Conservation (phyloP, 2,113 vertebrate species). For the Monopterus albus region DNA sequence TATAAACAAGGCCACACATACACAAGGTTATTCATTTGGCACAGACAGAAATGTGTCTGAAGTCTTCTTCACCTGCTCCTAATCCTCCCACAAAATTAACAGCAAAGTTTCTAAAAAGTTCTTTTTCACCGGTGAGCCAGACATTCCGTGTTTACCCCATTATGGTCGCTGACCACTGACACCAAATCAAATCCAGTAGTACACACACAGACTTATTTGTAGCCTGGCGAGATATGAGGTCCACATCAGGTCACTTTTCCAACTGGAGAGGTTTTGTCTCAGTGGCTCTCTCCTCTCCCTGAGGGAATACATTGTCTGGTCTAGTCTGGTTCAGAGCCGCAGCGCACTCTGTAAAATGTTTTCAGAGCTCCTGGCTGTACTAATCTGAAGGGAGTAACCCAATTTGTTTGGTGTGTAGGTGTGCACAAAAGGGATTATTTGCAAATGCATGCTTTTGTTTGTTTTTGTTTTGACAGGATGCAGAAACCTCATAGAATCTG, state of each 20-base stretch:
- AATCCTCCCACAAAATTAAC: conserved; percentile 2
- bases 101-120: conserved; percentile 37
- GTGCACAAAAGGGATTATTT: too few species aligned
- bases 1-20: too few species aligned
- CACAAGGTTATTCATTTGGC: background rate
- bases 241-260: conserved; percentile 52
- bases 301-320: conserved; percentile 41
- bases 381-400: background rate
- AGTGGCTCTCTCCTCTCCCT: conserved; percentile 28
- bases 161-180: conserved; percentile 60
- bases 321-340: conserved; percentile 25
- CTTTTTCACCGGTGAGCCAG: background rate
- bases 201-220: conserved; percentile 34
- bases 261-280: conserved; percentile 54
- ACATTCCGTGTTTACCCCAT: conserved; percentile 35
- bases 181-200: conserved; percentile 66
- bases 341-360: conserved; percentile 24
- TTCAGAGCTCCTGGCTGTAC: conserved; percentile 20
- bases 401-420: background rate
- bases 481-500: too few species aligned
- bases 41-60: conserved; percentile 10
- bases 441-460: too few species aligned
- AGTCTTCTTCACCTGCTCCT: background rate
- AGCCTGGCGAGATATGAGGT: conserved; percentile 52
- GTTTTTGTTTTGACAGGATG: too few species aligned